Evolutionary conservation across 2,797 vertebrate genomes (phyloP), one percentile per base, ranked within the genome.

Genomic region (Telmatherina bonti): DNA sequence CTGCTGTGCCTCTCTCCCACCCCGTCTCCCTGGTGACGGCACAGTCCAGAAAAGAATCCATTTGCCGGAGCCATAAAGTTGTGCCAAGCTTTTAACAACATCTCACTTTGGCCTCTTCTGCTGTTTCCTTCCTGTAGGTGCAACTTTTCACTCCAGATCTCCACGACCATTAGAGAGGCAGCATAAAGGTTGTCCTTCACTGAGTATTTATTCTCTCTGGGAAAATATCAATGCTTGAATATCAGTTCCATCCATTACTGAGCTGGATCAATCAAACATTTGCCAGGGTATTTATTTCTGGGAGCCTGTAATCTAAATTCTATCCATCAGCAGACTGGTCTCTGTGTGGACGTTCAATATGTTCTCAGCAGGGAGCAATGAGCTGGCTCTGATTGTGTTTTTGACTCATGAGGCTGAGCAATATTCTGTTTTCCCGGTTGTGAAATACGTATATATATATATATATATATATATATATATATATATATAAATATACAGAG

Each of bases 41-140:
- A 53, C 70, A 66, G 67, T 78, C 78, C 12, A 47, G 58, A 78
- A 59, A 60, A 81, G 67, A 89, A 93, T 92, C 90, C 75, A 83
- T 89, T 90, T 78, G 61, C 82, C 59, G 72, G 70, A 86, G 74
- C 79, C 81, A 79, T 82, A 86, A 90, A 89, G 67, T 74, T 72
- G 45, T 36, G 47, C 72, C 70, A 60, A 76, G 81, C 87, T 89
- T 88, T n/a, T n/a, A n/a, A 89, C 88, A 83, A 33, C 87, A 78
- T 87, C 78, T 79, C 87, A 90, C 83, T 12, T 76, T 60, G 75
- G 67, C 70, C 51, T 84, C 45, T 61, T 70, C 31, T 57, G 3
- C 33, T 74, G 43, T 18, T 70, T 67, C 30, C 30, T 38, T 62
- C 67, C 26, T 33, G 59, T 72, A 88, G 60, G 79, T 79, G 83